These are phyloP conservation scores for Macroramphosus scolopax DNA, from an alignment of 2,797 vertebrate species.

Conservation along the genomic window DNA sequence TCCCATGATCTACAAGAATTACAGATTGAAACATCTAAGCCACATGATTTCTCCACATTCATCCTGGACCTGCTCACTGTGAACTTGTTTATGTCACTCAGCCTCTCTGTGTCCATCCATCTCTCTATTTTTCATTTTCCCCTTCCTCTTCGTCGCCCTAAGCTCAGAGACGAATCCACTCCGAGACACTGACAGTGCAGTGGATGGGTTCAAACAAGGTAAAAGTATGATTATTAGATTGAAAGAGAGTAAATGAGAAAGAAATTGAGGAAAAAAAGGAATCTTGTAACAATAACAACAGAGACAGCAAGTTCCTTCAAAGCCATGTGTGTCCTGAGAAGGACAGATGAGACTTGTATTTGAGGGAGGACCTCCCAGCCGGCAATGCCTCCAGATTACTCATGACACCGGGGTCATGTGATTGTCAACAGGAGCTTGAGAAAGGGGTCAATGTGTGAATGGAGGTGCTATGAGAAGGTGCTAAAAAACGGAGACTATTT, in stretches of 20 bases:
- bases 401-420: slow-evolving; percentile 59
- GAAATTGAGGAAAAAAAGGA: background rate
- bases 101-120: too few relatives aligned
- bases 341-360: slow-evolving; percentile 29
- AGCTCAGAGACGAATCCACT: slow-evolving; percentile 38
- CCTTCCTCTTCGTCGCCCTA: background rate
- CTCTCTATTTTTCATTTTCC: background rate
- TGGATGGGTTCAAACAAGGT: slow-evolving; percentile 5
- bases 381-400: slow-evolving; percentile 48
- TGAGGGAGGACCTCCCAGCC: slow-evolving; percentile 30
- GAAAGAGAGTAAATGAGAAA: slow-evolving; percentile 21
- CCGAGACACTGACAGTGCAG: slow-evolving; percentile 13
- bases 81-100: slow-evolving; percentile 12
- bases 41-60: too few relatives aligned
- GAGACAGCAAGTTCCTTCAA: slow-evolving; percentile 28
- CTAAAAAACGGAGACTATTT: slow-evolving; percentile 55
- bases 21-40: too few relatives aligned
- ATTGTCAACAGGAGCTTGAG: slow-evolving; percentile 55
- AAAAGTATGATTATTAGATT: slow-evolving; percentile 44
- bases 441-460: slow-evolving; percentile 62
- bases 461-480: slow-evolving; percentile 45
- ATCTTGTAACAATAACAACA: slow-evolving; percentile 24
- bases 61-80: too few relatives aligned
- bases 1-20: too few relatives aligned
- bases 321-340: slow-evolving; percentile 16